phyloP scores from a whole-genome alignment of 2,113 vertebrate species.

The Podilymbus podiceps region DNA sequence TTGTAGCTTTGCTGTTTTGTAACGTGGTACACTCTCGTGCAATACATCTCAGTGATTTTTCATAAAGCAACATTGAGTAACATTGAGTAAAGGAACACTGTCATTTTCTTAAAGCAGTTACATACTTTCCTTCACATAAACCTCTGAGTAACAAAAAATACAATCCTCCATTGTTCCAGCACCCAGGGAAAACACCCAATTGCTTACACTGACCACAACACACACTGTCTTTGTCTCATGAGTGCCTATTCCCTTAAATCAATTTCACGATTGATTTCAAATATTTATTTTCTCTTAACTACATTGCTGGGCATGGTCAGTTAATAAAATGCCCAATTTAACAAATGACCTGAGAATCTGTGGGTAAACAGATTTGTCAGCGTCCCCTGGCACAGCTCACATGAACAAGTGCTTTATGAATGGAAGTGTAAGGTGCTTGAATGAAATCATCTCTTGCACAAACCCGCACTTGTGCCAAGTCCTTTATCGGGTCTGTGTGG shows the following conservation, averaged over 20 bases:
- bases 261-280: not conserved
- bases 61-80: not conserved
- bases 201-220: not conserved
- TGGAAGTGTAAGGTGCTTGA: not conserved
- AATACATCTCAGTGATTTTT: not conserved
- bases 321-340: not conserved
- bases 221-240: not conserved
- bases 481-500: not conserved
- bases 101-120: not conserved
- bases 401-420: not conserved
- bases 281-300: not conserved
- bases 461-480: not conserved
- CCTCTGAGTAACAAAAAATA: not conserved
- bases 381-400: not conserved
- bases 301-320: not conserved
- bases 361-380: not conserved
- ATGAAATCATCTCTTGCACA: not conserved
- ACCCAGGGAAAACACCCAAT: not conserved
- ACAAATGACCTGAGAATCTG: not conserved
- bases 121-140: not conserved
- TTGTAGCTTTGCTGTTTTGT: not conserved
- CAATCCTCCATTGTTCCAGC: not conserved
- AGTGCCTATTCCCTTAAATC: not conserved
- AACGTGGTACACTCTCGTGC: not conserved
- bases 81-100: not conserved